Conservation (phyloP, 2,888 invertebrate species). For the Apamea crenata region DNA sequence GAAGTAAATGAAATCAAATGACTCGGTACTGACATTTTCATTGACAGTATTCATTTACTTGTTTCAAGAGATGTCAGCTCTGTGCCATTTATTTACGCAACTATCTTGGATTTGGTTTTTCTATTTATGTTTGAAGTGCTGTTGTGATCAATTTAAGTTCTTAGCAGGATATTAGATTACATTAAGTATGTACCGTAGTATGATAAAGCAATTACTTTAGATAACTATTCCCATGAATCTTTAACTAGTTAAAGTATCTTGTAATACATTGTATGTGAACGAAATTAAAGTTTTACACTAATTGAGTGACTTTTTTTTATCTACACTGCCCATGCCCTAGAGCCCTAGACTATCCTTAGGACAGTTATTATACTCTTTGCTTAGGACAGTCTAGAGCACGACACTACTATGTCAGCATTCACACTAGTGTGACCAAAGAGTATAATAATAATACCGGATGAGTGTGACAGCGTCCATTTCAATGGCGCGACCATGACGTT, state of each 20-base stretch:
- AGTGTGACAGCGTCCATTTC: too few relatives aligned
- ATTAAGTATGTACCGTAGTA: conserved; percentile 49
- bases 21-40: conserved; percentile 14
- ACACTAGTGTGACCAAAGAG: not conserved
- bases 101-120: conserved; percentile 42
- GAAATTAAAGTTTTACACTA: conserved; percentile 70
- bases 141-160: conserved; percentile 56
- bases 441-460: too few relatives aligned
- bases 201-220: conserved; percentile 49
- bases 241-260: conserved; percentile 64
- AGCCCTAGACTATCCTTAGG: too few relatives aligned
- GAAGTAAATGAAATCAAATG: conserved; percentile 33
- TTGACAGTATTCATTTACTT: conserved; percentile 9
- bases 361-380: too few relatives aligned
- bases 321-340: not conserved
- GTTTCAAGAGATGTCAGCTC: conserved; percentile 16
- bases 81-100: conserved; percentile 19
- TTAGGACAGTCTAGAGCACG: too few relatives aligned
- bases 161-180: conserved; percentile 45
- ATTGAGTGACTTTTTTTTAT: conserved; percentile 39
- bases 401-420: too few relatives aligned
- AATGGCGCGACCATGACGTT: too few relatives aligned
- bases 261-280: conserved; percentile 59
- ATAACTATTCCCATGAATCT: conserved; percentile 58
- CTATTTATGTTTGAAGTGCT: conserved; percentile 37